Percentiles rank a stretch among this genome's conserved stretches.
phyloP scores from a whole-genome alignment of 2,113 vertebrate genomes.

The Lycocorax pyrrhopterus region DNA sequence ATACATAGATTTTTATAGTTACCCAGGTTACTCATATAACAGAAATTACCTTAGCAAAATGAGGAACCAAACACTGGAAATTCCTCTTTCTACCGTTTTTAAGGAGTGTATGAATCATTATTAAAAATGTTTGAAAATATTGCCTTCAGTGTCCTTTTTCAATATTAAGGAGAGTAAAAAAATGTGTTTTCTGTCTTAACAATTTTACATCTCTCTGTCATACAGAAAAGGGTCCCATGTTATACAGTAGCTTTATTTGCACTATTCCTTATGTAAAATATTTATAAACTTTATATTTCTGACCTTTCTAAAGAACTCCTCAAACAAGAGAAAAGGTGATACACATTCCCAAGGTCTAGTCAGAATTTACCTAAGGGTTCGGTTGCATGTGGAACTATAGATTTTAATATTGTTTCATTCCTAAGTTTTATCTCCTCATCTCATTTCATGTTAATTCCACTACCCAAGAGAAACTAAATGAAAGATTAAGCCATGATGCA shows the following conservation, averaged over 20 bases:
- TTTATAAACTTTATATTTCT: neutral
- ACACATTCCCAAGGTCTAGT: neutral
- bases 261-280: too few relatives aligned
- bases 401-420: neutral
- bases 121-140: neutral
- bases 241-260: neutral
- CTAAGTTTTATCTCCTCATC: neutral
- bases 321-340: neutral
- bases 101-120: neutral
- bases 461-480: neutral
- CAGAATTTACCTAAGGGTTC: neutral
- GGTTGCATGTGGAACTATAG: neutral
- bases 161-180: neutral
- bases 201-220: neutral
- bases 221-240: neutral
- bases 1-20: neutral
- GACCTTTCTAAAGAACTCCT: neutral
- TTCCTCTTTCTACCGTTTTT: neutral
- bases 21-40: neutral
- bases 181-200: neutral
- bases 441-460: neutral
- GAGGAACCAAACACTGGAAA: neutral
- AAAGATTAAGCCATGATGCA: neutral
- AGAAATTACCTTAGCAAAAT: neutral
- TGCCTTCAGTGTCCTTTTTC: neutral